Conservation (phyloP, 2,113 vertebrate species). For the Malurus alboscapulatus region DNA sequence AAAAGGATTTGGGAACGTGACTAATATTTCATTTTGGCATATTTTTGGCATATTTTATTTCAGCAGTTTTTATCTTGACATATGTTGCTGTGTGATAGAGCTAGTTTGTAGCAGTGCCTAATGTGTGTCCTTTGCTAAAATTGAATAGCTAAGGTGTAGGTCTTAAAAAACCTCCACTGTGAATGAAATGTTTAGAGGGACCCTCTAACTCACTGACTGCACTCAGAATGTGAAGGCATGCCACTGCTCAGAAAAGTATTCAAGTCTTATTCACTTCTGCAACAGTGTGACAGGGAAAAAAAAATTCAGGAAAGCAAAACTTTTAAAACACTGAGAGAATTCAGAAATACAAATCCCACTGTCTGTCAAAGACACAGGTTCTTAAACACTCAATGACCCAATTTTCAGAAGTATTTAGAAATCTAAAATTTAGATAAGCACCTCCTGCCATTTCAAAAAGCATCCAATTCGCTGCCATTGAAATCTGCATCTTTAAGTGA, state of each 20-base stretch:
- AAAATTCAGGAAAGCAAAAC: background rate
- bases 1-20: background rate
- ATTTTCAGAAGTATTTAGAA: slow-evolving; percentile 31
- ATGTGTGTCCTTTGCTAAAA: background rate
- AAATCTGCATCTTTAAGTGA: slow-evolving; percentile 19
- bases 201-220: background rate
- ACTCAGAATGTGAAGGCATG: background rate
- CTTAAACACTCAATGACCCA: background rate
- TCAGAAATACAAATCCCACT: background rate
- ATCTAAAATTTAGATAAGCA: slow-evolving; percentile 55
- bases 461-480: background rate
- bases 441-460: slow-evolving; percentile 33
- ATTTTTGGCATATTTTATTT: background rate
- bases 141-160: background rate
- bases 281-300: background rate
- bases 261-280: background rate
- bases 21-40: background rate
- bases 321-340: background rate
- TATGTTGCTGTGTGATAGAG: background rate
- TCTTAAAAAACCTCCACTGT: background rate
- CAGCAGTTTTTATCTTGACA: background rate
- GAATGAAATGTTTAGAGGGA: background rate
- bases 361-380: background rate
- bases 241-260: background rate
- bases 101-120: background rate